These are phyloP conservation scores for Brachyalestes nurse DNA, from an alignment of 2,797 vertebrate genomes.

Conservation along the genomic window DNA sequence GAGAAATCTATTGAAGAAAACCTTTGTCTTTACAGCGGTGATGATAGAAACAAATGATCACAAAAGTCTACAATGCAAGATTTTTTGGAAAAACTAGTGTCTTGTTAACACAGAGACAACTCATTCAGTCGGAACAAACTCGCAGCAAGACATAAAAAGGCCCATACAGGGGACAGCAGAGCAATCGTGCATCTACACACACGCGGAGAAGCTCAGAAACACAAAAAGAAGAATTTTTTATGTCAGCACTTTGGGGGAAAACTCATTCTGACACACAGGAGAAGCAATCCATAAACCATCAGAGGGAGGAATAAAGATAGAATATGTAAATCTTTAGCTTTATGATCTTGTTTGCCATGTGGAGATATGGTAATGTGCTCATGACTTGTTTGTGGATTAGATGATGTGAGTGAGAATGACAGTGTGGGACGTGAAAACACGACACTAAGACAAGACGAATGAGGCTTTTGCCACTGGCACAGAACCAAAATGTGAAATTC, in stretches of 20 bases:
- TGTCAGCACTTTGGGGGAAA: neutral
- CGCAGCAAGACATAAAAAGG: no score
- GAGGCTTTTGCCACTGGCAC: neutral
- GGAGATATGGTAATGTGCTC: constrained; percentile 2
- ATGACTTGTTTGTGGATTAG: constrained; percentile 6
- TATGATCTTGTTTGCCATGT: neutral
- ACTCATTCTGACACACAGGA: neutral
- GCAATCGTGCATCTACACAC: no score
- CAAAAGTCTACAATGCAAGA: no score
- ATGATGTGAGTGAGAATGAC: constrained; percentile 4
- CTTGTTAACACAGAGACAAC: no score
- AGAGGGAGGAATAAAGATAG: neutral
- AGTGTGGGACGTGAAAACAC: neutral
- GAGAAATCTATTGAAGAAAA: no score
- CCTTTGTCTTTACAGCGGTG: no score
- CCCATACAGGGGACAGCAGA: no score
- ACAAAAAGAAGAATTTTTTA: neutral
- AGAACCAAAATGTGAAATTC: neutral
- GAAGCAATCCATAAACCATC: neutral
- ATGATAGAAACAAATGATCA: no score
- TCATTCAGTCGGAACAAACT: no score
- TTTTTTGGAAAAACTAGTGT: no score
- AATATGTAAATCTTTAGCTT: constrained; percentile 33
- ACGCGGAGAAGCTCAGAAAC: no score
- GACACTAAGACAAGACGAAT: neutral